Evolutionary conservation across 2,888 invertebrate genomes (phyloP).

Genomic region (Steinernema carpocapsae): DNA sequence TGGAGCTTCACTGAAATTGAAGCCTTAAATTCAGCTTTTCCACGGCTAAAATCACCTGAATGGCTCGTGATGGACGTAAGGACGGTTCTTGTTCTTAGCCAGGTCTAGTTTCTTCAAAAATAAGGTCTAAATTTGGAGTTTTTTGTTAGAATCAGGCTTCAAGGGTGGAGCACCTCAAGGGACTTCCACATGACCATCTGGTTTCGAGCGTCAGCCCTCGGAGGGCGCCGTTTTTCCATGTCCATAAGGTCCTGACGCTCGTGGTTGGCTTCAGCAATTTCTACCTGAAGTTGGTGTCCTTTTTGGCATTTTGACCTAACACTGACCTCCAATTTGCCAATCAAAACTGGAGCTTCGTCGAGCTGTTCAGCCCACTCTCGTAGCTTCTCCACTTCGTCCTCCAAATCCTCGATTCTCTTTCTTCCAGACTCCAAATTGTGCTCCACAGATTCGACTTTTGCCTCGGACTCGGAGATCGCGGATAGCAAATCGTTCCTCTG

Average conservation of each 20-base stretch:
- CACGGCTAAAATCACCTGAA: neutral
- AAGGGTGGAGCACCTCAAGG: constrained; percentile 23
- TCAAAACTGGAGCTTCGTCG: constrained; percentile 27
- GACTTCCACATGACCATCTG: constrained; percentile 51
- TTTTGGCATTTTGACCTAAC: too few species aligned
- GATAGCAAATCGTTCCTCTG: neutral
- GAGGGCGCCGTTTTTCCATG: constrained; percentile 37
- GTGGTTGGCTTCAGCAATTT: constrained; percentile 40
- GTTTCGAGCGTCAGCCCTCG: constrained; percentile 39
- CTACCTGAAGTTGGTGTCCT: neutral
- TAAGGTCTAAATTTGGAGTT: neutral
- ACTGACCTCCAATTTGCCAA: neutral
- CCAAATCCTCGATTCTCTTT: constrained; percentile 30
- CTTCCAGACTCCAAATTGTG: neutral
- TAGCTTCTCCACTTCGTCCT: constrained; percentile 41
- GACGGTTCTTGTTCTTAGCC: constrained; percentile 1
- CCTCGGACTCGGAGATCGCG: neutral
- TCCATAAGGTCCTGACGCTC: constrained; percentile 36
- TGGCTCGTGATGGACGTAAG: neutral
- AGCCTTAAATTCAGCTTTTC: too few species aligned
- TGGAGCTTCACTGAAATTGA: neutral
- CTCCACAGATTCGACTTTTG: constrained; percentile 9
- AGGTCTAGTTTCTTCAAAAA: constrained; percentile 4
- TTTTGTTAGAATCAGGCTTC: too few species aligned
- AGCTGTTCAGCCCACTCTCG: constrained; percentile 38